These are phyloP conservation scores for Chondrosia reniformis DNA, from an alignment of 37 sponge, comb jelly and placozoan genomes.

Conservation along the genomic window DNA sequence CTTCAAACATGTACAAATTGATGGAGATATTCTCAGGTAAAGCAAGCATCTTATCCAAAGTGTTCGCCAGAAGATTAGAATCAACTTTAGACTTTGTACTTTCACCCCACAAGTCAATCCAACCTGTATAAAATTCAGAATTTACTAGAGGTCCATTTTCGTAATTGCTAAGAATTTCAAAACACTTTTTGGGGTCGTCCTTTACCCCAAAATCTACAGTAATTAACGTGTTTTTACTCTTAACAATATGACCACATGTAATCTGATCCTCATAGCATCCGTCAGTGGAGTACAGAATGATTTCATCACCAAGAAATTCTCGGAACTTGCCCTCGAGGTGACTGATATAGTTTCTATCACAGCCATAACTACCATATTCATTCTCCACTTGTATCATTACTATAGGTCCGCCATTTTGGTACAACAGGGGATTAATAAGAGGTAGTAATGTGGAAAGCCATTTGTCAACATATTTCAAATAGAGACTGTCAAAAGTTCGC, in stretches of 20 bases:
- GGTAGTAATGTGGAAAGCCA: slow-evolving; percentile 76
- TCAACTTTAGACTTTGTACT: slow-evolving; percentile 42
- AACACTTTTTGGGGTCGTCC: slow-evolving; percentile 26
- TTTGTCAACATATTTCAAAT: slow-evolving; percentile 60
- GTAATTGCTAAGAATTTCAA: slow-evolving; percentile 45
- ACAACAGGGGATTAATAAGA: slow-evolving; percentile 60
- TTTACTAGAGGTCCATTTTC: slow-evolving; percentile 90
- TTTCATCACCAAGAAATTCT: slow-evolving; percentile 47
- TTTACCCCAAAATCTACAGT: slow-evolving; percentile 91
- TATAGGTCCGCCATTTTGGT: slow-evolving; percentile 90
- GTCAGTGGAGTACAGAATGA: slow-evolving; percentile 87
- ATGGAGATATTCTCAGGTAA: slow-evolving; percentile 50
- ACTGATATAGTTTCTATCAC: slow-evolving; percentile 69
- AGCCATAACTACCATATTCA: slow-evolving; percentile 92
- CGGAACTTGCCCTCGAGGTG: slow-evolving; percentile 63
- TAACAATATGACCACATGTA: slow-evolving; percentile 71
- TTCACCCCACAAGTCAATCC: slow-evolving; percentile 93
- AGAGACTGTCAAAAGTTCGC: slow-evolving; percentile 58
- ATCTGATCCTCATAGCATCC: slow-evolving; percentile 45
- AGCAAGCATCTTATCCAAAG: slow-evolving; percentile 68
- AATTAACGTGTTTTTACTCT: no score
- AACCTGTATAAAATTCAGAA: slow-evolving; percentile 96
- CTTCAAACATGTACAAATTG: slow-evolving; percentile 95
- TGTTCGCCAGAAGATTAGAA: slow-evolving; percentile 31
- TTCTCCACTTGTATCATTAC: slow-evolving; percentile 96